Conservation (phyloP, 2,797 vertebrate species). For the Arrhamphus sclerolepis region DNA sequence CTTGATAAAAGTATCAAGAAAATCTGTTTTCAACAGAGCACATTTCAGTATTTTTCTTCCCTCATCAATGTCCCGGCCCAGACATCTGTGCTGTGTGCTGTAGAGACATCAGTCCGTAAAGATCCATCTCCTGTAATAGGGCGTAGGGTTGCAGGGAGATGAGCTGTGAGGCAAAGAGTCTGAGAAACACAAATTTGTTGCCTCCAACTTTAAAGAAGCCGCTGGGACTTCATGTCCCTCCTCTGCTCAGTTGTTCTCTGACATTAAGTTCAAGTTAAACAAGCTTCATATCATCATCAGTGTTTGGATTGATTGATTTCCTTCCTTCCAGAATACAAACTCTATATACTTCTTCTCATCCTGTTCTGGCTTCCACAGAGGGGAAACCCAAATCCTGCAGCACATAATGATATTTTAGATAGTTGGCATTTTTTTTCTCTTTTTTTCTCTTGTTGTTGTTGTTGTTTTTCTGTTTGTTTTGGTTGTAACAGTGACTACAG, state of each 20-base stretch:
- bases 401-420: too few species aligned
- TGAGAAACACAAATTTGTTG: slow-evolving; percentile 41
- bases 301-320: slow-evolving; percentile 1
- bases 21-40: neutral
- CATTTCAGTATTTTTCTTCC: neutral
- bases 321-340: neutral
- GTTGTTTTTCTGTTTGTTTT: slow-evolving; percentile 1
- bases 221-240: slow-evolving; percentile 2
- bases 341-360: neutral
- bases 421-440: too few species aligned
- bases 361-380: neutral
- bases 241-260: neutral
- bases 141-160: slow-evolving; percentile 51
- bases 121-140: slow-evolving; percentile 54
- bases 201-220: slow-evolving; percentile 16
- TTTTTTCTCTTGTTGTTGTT: neutral
- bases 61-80: neutral
- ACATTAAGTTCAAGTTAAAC: neutral
- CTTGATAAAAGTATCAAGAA: neutral
- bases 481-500: neutral
- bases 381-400: too few species aligned
- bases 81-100: slow-evolving; percentile 41
- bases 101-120: slow-evolving; percentile 50
- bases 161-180: slow-evolving; percentile 62
- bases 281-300: neutral